phyloP scores from a whole-genome alignment of 1,140 invertebrate genomes.

The Atta cephalotes region DNA sequence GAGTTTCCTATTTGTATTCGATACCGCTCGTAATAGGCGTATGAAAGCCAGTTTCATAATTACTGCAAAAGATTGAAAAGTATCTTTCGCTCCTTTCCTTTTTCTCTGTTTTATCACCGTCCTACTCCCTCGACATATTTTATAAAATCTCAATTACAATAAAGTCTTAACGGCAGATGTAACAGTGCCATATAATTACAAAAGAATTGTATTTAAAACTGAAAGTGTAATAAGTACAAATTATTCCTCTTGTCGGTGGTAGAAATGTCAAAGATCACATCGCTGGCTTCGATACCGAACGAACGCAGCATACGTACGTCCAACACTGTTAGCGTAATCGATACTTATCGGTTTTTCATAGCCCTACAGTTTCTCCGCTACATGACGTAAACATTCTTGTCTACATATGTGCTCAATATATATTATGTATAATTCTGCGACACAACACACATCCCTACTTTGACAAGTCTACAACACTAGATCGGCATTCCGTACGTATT shows the following conservation, averaged over 20 bases:
- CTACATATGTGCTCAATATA: constrained; percentile 69
- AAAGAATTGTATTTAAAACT: constrained; percentile 66
- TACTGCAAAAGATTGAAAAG: constrained; percentile 53
- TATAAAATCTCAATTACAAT: constrained; percentile 65
- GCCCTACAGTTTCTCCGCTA: constrained; percentile 54
- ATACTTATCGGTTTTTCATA: constrained; percentile 66
- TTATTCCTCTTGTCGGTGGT: constrained; percentile 60
- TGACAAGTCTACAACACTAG: constrained; percentile 64
- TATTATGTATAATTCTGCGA: constrained; percentile 67
- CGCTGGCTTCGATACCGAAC: constrained; percentile 40
- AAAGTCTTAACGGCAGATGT: constrained; percentile 59
- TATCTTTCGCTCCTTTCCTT: constrained; percentile 27
- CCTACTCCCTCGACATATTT: constrained; percentile 16
- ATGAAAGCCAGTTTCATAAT: constrained; percentile 55
- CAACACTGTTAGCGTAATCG: constrained; percentile 62
- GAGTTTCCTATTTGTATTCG: constrained; percentile 42
- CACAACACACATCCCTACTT: constrained; percentile 70
- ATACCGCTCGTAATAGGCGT: constrained; percentile 51
- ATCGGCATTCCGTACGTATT: constrained; percentile 39
- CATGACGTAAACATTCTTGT: constrained; percentile 52
- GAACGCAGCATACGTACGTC: constrained; percentile 15
- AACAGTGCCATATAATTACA: constrained; percentile 64
- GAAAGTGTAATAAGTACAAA: constrained; percentile 65
- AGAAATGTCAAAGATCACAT: constrained; percentile 65
- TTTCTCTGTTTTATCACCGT: not conserved